These are phyloP conservation scores for Pristionchus fissidentatus DNA, from an alignment of 2,888 invertebrate species.

Conservation along the genomic window DNA sequence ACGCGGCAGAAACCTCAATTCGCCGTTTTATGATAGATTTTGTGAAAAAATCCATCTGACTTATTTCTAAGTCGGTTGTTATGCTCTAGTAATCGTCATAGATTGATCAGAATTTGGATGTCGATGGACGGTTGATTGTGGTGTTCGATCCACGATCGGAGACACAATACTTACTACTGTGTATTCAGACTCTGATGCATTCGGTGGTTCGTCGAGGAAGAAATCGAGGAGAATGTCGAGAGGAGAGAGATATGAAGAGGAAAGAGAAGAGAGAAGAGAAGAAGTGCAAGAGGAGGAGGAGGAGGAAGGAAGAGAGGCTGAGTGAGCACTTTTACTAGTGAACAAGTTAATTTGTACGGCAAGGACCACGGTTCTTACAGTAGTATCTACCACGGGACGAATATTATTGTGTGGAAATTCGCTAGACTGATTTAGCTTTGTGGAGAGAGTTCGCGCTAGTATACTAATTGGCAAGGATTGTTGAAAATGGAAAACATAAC, in stretches of 20 bases:
- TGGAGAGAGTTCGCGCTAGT: not conserved
- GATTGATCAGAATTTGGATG: not conserved
- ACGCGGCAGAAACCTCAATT: too few species aligned
- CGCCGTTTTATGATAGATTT: too few species aligned
- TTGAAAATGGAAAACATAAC: not conserved
- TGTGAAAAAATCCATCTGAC: too few species aligned
- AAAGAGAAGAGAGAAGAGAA: conserved; percentile 37
- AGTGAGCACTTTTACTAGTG: too few species aligned
- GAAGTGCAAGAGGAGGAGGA: conserved; percentile 49
- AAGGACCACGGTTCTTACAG: too few species aligned
- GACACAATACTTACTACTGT: too few species aligned
- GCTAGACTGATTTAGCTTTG: too few species aligned
- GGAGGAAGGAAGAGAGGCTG: too few species aligned
- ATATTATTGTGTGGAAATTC: too few species aligned
- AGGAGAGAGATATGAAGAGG: conserved; percentile 40
- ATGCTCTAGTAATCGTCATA: not conserved
- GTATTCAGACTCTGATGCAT: not conserved
- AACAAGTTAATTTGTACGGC: too few species aligned
- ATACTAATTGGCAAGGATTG: not conserved
- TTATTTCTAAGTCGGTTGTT: too few species aligned
- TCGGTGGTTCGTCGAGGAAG: not conserved
- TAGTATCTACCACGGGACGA: too few species aligned
- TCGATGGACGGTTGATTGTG: not conserved
- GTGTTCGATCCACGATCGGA: not conserved
- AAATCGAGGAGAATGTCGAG: not conserved